Conservation (phyloP, 2,797 vertebrate species). For the Myotis findleyi region DNA sequence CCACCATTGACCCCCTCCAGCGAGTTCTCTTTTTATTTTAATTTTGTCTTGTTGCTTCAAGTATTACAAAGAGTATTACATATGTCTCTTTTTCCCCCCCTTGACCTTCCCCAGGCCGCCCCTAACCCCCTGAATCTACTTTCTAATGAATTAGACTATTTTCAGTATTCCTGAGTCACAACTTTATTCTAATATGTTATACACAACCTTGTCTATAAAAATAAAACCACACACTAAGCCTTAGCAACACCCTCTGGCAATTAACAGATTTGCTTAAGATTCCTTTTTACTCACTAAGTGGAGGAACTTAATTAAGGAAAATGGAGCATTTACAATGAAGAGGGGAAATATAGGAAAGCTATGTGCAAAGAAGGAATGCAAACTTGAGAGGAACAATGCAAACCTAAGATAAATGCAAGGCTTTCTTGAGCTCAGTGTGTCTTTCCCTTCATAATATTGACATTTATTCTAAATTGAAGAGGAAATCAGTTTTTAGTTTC, state of each 20-base stretch:
- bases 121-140: too few relatives aligned
- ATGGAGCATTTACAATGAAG: neutral
- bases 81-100: too few relatives aligned
- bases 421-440: neutral
- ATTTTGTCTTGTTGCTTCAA: too few relatives aligned
- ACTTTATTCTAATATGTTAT: neutral
- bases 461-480: neutral
- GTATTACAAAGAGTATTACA: too few relatives aligned
- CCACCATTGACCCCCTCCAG: too few relatives aligned
- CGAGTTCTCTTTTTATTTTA: too few relatives aligned
- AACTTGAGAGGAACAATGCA: neutral
- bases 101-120: too few relatives aligned
- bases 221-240: neutral
- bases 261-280: conserved; percentile 13
- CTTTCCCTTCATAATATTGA: neutral
- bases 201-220: conserved; percentile 1
- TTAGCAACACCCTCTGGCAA: neutral
- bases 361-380: neutral
- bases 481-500: conserved; percentile 7
- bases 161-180: neutral
- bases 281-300: neutral
- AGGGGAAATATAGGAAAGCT: neutral
- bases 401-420: neutral
- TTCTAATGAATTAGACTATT: neutral
- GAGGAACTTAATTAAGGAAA: conserved; percentile 39